phyloP scores from a whole-genome alignment of 1,140 invertebrate genomes.

The Mactra quadrangularis region DNA sequence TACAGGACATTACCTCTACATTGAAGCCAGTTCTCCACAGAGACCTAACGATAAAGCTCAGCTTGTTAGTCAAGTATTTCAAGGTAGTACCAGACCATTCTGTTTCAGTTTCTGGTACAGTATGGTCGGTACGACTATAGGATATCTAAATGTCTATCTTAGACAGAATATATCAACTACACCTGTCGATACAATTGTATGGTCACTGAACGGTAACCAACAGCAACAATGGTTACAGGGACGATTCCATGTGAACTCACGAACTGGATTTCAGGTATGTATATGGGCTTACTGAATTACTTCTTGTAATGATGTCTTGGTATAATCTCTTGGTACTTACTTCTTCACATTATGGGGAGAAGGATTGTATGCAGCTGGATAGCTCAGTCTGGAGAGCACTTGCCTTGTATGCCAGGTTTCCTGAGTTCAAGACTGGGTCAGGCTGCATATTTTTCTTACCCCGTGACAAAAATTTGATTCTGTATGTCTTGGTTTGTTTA shows the following conservation, averaged over 20 bases:
- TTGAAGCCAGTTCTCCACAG: conserved; percentile 75
- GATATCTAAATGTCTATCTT: conserved; percentile 71
- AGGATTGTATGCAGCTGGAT: too few relatives aligned
- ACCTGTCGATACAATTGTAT: conserved; percentile 51
- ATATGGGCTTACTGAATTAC: conserved; percentile 4
- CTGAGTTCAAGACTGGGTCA: too few relatives aligned
- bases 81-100: conserved; percentile 73
- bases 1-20: conserved; percentile 78
- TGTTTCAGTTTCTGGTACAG: conserved; percentile 88
- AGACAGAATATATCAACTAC: conserved; percentile 14
- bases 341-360: too few relatives aligned
- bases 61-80: conserved; percentile 68
- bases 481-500: too few relatives aligned
- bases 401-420: too few relatives aligned
- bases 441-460: too few relatives aligned
- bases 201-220: conserved; percentile 71
- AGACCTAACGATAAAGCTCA: conserved; percentile 71
- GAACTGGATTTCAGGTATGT: conserved; percentile 78
- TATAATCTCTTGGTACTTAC: too few relatives aligned
- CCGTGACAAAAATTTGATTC: too few relatives aligned
- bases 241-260: conserved; percentile 62
- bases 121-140: conserved; percentile 87
- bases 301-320: too few relatives aligned
- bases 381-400: too few relatives aligned
- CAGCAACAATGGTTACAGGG: conserved; percentile 65